phyloP scores from a whole-genome alignment of 2,797 vertebrate genomes.

The Halcyon badia region DNA sequence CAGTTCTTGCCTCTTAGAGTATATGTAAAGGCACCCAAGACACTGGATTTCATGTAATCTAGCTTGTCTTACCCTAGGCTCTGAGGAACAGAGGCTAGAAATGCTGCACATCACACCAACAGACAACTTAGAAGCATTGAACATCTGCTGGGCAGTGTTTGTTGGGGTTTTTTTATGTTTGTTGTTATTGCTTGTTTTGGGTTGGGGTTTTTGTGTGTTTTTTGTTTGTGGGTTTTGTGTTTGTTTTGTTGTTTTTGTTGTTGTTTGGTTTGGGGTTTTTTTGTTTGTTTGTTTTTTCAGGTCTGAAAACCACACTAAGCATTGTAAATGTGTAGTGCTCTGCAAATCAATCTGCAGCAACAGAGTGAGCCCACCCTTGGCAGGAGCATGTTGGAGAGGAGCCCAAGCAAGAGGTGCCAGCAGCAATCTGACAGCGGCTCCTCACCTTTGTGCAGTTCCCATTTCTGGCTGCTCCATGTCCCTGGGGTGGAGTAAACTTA shows the following conservation, averaged over 20 bases:
- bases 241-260: too few species aligned
- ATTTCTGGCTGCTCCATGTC: not conserved
- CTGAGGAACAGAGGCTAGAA: not conserved
- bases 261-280: too few species aligned
- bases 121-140: not conserved
- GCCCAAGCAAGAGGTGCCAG: not conserved
- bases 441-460: not conserved
- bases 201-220: too few species aligned
- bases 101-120: not conserved
- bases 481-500: not conserved
- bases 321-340: not conserved
- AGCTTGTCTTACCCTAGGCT: not conserved
- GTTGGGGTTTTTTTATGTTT: too few species aligned
- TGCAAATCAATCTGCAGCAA: not conserved
- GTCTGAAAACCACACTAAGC: not conserved
- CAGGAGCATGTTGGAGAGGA: not conserved
- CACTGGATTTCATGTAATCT: not conserved
- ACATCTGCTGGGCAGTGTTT: not conserved
- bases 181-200: too few species aligned
- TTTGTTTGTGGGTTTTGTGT: too few species aligned
- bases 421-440: rapidly evolving
- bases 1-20: not conserved
- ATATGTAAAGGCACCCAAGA: not conserved
- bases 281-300: not conserved
- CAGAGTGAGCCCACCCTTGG: rapidly evolving